Evolutionary conservation across 2,113 vertebrate genomes (phyloP), one percentile per base, ranked within the genome.

Genomic region (Brienomyrus longianalis): DNA sequence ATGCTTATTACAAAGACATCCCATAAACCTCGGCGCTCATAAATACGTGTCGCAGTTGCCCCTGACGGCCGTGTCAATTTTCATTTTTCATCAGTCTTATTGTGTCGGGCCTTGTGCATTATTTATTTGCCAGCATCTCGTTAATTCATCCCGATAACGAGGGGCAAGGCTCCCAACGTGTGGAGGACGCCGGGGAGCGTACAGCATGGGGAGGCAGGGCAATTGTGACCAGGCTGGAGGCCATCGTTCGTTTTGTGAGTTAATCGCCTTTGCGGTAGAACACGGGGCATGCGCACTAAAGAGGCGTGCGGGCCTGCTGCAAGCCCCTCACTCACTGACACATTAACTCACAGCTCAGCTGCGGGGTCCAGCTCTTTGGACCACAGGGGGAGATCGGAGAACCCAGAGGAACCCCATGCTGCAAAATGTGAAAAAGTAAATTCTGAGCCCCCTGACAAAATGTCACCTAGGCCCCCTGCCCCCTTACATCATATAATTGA

Each of bases 71-170:
- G 92, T 95, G 95, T 95, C 95, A 94, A 93, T 94, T 95, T 95
- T 95, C 94, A 95, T 95, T 94, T 95, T 95, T 94, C 92, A 95
- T 92, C 90, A 56, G 92, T 59, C 87, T 95, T 94, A 95, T 92
- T 93, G 93, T 92, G 91, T 88, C 1, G 8, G 10, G 83, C 59
- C 84, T 23, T 31, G 13, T 88, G 35, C 85, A 56, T 88, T 54
- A 83, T 90, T 88, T 88, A 88, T 88, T 83, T 39, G 10, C 39
- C 3, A 2, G 9, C n/a, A 43, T 45, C 23, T 88, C 19, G 84
- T 87, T 87, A 87, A 87, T 27, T 35, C 50, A 0, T 21, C 48
- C 84, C 35, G 23, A 35, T 87, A 74, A 80, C 85, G 39, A 77
- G 15, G 27, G 39, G 47, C 17, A 1, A 0, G 7, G 5, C 59